Evolutionary conservation across 2,888 invertebrate genomes (phyloP).

Genomic region (Ashinkailepas kermadecensis): DNA sequence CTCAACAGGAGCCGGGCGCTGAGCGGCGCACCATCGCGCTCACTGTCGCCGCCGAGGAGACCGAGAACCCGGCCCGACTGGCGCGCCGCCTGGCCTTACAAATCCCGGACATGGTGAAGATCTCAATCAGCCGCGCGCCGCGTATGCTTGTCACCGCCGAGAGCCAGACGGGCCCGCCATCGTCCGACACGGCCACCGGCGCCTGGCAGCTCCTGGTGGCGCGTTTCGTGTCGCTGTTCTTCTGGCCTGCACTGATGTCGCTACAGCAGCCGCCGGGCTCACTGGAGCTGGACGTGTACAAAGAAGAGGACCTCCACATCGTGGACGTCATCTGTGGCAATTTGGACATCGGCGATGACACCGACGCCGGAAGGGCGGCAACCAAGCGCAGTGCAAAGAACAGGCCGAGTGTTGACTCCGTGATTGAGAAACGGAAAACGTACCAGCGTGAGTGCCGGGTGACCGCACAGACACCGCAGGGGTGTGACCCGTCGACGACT

Average conservation of each 20-base stretch:
- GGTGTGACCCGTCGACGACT: too few species aligned
- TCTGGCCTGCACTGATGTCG: conserved; percentile 1
- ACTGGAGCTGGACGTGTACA: background rate
- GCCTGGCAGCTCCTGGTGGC: background rate
- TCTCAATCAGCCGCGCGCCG: background rate
- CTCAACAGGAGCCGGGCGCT: background rate
- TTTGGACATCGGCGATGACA: background rate
- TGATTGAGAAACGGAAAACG: too few species aligned
- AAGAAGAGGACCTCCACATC: background rate
- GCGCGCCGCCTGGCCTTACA: background rate
- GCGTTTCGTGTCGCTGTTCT: conserved; percentile 1
- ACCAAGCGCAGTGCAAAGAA: background rate
- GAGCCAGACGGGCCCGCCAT: background rate
- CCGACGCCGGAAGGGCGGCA: background rate
- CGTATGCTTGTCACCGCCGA: background rate
- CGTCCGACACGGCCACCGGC: background rate
- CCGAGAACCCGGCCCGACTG: background rate
- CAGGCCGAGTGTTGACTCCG: background rate
- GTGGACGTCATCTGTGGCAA: background rate
- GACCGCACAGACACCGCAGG: too few species aligned
- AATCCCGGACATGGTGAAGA: background rate
- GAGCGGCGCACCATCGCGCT: background rate
- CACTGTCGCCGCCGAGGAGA: background rate
- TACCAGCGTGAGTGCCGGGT: too few species aligned
- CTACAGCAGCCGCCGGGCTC: background rate